Evolutionary conservation across 1,140 invertebrate genomes (phyloP).

Genomic region (Conus ventricosus): DNA sequence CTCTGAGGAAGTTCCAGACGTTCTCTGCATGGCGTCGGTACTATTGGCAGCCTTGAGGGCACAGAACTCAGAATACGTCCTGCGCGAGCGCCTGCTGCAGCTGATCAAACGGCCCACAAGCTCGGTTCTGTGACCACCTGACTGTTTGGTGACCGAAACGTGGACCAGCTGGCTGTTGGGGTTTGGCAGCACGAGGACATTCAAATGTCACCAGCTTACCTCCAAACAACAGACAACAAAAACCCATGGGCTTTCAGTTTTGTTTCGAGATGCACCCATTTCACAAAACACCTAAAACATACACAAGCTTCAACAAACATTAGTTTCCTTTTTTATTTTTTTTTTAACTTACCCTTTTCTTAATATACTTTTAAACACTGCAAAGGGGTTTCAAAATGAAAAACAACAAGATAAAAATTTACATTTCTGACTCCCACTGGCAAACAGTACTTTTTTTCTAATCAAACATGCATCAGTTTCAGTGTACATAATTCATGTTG

Average conservation of each 20-base stretch:
- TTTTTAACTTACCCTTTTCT: no score
- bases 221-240: conserved; percentile 83
- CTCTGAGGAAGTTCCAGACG: conserved; percentile 75
- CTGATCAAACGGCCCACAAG: conserved; percentile 83
- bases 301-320: no score
- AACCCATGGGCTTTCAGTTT: not conserved
- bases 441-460: no score
- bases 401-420: no score
- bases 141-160: conserved; percentile 78
- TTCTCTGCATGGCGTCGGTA: conserved; percentile 68
- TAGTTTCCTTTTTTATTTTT: no score
- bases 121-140: conserved; percentile 90
- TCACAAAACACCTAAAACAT: no score
- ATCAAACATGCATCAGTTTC: no score
- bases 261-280: not conserved
- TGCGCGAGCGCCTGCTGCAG: conserved; percentile 81
- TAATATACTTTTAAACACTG: no score
- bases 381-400: no score
- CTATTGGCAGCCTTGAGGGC: conserved; percentile 77
- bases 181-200: conserved; percentile 74
- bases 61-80: conserved; percentile 85
- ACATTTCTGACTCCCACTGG: no score
- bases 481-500: no score
- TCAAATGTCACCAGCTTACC: conserved; percentile 91
- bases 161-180: conserved; percentile 64